Evolutionary conservation across 2,113 vertebrate species (phyloP).

Genomic region (Sciurus niger): DNA sequence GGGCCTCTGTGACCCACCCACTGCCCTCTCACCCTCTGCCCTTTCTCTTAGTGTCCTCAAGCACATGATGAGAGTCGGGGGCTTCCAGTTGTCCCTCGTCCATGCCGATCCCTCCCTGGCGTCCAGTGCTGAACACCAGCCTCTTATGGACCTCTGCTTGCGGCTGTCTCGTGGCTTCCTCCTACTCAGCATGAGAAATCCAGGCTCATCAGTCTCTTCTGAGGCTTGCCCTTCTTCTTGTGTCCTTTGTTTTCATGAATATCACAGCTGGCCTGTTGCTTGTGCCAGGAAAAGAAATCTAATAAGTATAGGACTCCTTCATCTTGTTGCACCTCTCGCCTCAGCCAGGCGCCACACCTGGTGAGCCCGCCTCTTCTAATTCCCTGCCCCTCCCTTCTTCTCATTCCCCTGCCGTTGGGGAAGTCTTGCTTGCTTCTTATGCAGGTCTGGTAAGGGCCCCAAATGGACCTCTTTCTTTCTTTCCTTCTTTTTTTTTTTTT

Average conservation of each 20-base stretch:
- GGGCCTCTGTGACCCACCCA: not conserved
- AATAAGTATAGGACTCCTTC: not conserved
- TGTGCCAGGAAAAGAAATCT: not conserved
- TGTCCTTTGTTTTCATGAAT: not conserved
- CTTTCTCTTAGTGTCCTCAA: not conserved
- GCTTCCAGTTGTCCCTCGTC: not conserved
- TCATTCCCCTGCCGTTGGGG: not conserved
- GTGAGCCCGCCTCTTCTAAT: not conserved
- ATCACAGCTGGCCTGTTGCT: not conserved
- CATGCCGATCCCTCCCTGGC: too few relatives aligned
- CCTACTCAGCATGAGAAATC: not conserved
- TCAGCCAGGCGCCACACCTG: not conserved
- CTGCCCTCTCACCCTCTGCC: not conserved
- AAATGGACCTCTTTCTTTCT: not conserved
- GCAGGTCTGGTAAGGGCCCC: not conserved
- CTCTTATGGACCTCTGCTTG: not conserved
- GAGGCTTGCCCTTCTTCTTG: not conserved
- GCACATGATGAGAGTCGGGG: accelerated
- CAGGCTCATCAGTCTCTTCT: not conserved
- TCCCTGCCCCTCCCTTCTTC: not conserved
- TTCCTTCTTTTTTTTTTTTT: too few relatives aligned
- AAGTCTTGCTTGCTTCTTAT: not conserved
- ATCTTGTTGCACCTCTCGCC: not conserved
- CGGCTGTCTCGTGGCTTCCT: not conserved
- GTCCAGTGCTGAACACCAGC: not conserved